A percentile compares a stretch with the other conserved stretches of the same genome.
These are phyloP conservation scores for Apoderus coryli DNA, from an alignment of 2,888 invertebrate genomes.

Conservation along the genomic window DNA sequence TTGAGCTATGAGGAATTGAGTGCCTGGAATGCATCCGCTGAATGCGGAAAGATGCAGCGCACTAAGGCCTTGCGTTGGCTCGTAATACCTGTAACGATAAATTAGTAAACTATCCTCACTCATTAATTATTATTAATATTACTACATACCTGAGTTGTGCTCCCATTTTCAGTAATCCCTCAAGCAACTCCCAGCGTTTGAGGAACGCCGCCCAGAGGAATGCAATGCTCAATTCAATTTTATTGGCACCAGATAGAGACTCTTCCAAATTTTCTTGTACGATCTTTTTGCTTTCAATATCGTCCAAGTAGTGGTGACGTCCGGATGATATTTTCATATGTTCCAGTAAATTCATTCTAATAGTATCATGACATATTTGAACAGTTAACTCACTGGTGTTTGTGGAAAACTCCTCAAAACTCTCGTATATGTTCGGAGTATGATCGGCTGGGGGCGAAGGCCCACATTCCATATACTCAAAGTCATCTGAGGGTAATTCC, in stretches of 20 bases:
- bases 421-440: slow-evolving; percentile 68
- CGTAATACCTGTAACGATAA: slow-evolving; percentile 35
- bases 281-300: slow-evolving; percentile 54
- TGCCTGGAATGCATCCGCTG: slow-evolving; percentile 59
- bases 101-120: no score
- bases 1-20: slow-evolving; percentile 50
- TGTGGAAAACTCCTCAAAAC: slow-evolving; percentile 52
- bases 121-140: no score
- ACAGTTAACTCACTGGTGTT: slow-evolving; percentile 55
- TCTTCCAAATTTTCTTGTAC: slow-evolving; percentile 39
- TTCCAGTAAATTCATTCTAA: slow-evolving; percentile 58
- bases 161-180: slow-evolving; percentile 46
- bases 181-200: slow-evolving; percentile 51
- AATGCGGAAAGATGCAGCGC: slow-evolving; percentile 66
- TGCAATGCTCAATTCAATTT: slow-evolving; percentile 54
- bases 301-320: slow-evolving; percentile 51
- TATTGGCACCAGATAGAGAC: slow-evolving; percentile 40
- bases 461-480: slow-evolving; percentile 66
- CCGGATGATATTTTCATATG: slow-evolving; percentile 57
- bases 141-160: slow-evolving; percentile 42
- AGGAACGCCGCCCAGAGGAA: slow-evolving; percentile 63
- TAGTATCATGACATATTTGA: slow-evolving; percentile 57
- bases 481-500: slow-evolving; percentile 52
- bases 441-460: slow-evolving; percentile 69
- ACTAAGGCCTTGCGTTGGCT: slow-evolving; percentile 55